Base-by-base conservation (phyloP, 1,140 invertebrate genomes). In the Apis cerana region DNA sequence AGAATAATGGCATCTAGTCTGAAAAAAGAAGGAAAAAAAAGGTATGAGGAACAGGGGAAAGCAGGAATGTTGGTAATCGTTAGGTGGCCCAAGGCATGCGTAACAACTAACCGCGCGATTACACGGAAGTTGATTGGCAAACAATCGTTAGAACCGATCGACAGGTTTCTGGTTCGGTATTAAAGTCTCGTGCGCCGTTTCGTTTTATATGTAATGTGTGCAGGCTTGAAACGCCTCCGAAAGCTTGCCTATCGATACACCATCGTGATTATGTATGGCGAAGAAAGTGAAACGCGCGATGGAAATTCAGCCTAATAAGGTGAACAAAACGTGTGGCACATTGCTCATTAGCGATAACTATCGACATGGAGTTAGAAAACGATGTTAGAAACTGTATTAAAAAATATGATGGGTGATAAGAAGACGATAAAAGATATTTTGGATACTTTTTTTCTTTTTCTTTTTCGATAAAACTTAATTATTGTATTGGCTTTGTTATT, bases 271-370 rank as follows among this genome's bases (percentile, higher is more conserved):
- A 54, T 80, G 75, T 64, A 52, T 54, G 77, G 59, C 61, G 50
- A 54, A 23, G 76, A 86, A 87, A 86, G 85, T 81, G 78, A 87
- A 80, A 83, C 59, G 81, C 59, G 81, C 85, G 27, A 43, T 86
- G 50, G 65, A 87, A 83, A 77, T 59, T 62, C 52, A 58, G 59
- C 58, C 76, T 58, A 67, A 64, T 76, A 87, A 77, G 65, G 70
- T 75, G 80, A 83, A 78, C 54, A 79, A 75, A 78, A 52, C 33
- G n/a, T 19, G n/a, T 15, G 27, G 7, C 33, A 65, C 52, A 64
- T 71, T 80, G 54, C 43, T 71, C 54, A 71, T 86, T 77, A 74
- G 23, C 50, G 33, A 58, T 78, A 77, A 54, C n/a, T 21, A 48
- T 70, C n/a, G 58, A 23, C 19, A n/a, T 33, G 13, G 12, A 11